These are phyloP conservation scores for Polyodon spathula DNA, from an alignment of 2,113 vertebrate species.

Conservation along the genomic window DNA sequence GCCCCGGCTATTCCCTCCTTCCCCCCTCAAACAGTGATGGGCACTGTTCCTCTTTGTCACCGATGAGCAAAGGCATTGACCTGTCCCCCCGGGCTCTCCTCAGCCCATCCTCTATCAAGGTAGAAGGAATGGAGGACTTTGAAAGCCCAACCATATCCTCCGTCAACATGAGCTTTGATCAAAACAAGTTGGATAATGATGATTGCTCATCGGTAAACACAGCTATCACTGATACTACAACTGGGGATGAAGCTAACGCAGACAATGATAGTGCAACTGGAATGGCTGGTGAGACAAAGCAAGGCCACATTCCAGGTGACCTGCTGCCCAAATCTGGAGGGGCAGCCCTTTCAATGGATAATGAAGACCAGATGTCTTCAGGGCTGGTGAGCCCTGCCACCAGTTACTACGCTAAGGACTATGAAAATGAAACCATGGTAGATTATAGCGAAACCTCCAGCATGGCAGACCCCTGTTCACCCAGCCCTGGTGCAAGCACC, in stretches of 20 bases:
- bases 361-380: conserved; percentile 93
- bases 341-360: conserved; percentile 72
- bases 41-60: conserved; percentile 84
- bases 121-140: conserved; percentile 93
- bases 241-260: conserved; percentile 90
- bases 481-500: conserved; percentile 79
- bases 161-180: conserved; percentile 89
- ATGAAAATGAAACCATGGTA: conserved; percentile 89
- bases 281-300: conserved; percentile 71
- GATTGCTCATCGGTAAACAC: conserved; percentile 98
- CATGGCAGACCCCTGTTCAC: conserved; percentile 91
- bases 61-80: conserved; percentile 84
- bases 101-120: conserved; percentile 94
- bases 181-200: conserved; percentile 89
- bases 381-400: conserved; percentile 93
- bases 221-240: conserved; percentile 95
- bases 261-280: conserved; percentile 85
- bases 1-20: conserved; percentile 72
- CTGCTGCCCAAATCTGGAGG: conserved; percentile 81
- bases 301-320: conserved; percentile 68
- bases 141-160: conserved; percentile 90
- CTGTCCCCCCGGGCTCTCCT: conserved; percentile 83
- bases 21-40: conserved; percentile 68
- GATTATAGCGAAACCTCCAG: conserved; percentile 98
- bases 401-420: conserved; percentile 90